These are phyloP conservation scores for Euphonia xanthogaster DNA, from an alignment of 2,797 vertebrate genomes.

Conservation along the genomic window DNA sequence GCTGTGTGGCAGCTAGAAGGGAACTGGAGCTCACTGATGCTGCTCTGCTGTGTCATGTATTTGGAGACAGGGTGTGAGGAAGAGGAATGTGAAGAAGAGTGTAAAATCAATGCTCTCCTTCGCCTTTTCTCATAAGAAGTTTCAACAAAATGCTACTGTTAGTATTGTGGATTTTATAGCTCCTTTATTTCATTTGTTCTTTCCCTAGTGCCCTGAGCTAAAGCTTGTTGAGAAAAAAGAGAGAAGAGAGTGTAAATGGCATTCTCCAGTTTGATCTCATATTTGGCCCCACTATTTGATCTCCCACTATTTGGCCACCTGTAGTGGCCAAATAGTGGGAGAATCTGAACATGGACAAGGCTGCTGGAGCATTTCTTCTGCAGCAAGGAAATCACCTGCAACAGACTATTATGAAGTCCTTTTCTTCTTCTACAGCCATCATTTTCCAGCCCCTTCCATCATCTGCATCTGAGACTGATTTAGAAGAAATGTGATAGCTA, in stretches of 20 bases:
- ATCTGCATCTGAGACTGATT: not conserved
- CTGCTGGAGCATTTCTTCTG: not conserved
- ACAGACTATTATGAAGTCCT: not conserved
- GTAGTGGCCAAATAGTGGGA: not conserved
- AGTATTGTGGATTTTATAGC: not conserved
- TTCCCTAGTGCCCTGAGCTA: not conserved
- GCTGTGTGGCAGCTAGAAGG: accelerated
- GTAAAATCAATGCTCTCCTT: not conserved
- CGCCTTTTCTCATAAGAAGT: not conserved
- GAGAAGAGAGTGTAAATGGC: not conserved
- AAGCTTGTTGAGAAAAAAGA: not conserved
- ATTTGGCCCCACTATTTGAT: not conserved
- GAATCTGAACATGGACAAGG: not conserved
- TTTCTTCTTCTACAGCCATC: not conserved
- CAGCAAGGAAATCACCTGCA: not conserved
- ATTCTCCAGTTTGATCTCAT: not conserved
- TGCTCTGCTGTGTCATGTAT: not conserved
- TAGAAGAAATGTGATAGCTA: not conserved
- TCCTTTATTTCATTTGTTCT: not conserved
- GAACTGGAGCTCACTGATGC: not conserved
- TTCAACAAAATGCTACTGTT: not conserved
- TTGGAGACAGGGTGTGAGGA: not conserved
- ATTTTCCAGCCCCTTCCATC: not conserved
- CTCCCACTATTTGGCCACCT: no score
- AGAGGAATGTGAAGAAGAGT: not conserved